Percentiles rank a stretch among this genome's conserved stretches.
phyloP scores from a whole-genome alignment of 2,888 invertebrate genomes.

The Brenthis daphne region DNA sequence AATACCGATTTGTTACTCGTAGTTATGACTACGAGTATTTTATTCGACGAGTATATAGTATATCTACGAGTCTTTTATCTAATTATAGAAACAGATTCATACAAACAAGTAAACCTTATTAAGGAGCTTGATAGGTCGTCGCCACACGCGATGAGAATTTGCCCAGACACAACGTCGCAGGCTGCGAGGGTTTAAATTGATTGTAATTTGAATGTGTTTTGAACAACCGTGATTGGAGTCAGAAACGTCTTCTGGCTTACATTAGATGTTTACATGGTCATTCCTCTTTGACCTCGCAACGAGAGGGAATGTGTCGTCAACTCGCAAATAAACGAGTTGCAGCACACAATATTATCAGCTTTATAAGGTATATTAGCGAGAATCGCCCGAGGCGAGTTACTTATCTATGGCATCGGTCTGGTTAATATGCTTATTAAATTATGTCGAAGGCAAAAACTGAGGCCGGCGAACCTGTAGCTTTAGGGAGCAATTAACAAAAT shows the following conservation, averaged over 20 bases:
- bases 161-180: constrained; percentile 68
- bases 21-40: no score
- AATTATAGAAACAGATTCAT: constrained; percentile 36
- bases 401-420: constrained; percentile 76
- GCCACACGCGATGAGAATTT: constrained; percentile 69
- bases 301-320: constrained; percentile 53
- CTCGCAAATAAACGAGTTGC: constrained; percentile 50
- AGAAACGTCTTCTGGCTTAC: constrained; percentile 67
- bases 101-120: constrained; percentile 53
- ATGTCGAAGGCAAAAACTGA: constrained; percentile 77
- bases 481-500: constrained; percentile 81
- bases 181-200: constrained; percentile 73
- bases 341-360: constrained; percentile 51
- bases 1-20: constrained; percentile 14
- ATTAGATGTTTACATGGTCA: constrained; percentile 74
- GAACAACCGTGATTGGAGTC: constrained; percentile 73
- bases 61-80: no score
- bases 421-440: constrained; percentile 81
- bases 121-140: constrained; percentile 59
- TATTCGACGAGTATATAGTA: no score
- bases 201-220: constrained; percentile 74
- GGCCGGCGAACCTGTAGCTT: constrained; percentile 71
- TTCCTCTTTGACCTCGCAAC: constrained; percentile 76
- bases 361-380: constrained; percentile 69
- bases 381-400: constrained; percentile 63